Evolutionary conservation across 2,888 invertebrate genomes (phyloP).

Genomic region (Temnothorax unifasciatus): DNA sequence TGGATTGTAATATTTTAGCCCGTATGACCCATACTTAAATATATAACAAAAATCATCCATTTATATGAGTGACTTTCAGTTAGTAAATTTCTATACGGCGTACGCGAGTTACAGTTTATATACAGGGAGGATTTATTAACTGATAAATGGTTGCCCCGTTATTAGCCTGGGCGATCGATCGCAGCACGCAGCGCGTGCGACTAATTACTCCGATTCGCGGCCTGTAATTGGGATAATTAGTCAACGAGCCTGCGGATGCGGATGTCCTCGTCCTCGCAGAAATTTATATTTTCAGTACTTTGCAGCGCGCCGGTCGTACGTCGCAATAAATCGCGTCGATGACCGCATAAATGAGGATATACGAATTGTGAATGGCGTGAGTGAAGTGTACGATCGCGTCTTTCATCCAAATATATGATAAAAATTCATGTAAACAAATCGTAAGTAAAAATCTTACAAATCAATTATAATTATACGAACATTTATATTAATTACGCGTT

Average conservation of each 20-base stretch:
- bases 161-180: slow-evolving; percentile 58
- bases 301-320: neutral
- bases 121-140: slow-evolving; percentile 54
- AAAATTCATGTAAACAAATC: neutral
- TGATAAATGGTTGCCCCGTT: slow-evolving; percentile 59
- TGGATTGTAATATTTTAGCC: neutral
- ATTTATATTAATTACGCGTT: slow-evolving; percentile 63
- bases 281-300: slow-evolving; percentile 57
- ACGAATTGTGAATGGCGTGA: neutral
- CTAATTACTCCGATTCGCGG: slow-evolving; percentile 59
- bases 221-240: slow-evolving; percentile 64
- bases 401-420: neutral
- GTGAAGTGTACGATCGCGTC: neutral
- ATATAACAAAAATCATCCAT: neutral
- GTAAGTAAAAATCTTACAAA: neutral
- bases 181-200: slow-evolving; percentile 35
- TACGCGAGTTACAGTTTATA: slow-evolving; percentile 2
- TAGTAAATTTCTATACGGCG: slow-evolving; percentile 30
- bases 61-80: slow-evolving; percentile 1
- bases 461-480: neutral
- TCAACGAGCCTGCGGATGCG: slow-evolving; percentile 57
- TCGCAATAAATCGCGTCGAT: slow-evolving; percentile 17
- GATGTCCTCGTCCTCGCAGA: slow-evolving; percentile 42
- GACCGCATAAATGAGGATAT: neutral
- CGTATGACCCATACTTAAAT: neutral